Evolutionary conservation across 2,113 vertebrate species (phyloP).

Genomic region (Acinonyx jubatus): DNA sequence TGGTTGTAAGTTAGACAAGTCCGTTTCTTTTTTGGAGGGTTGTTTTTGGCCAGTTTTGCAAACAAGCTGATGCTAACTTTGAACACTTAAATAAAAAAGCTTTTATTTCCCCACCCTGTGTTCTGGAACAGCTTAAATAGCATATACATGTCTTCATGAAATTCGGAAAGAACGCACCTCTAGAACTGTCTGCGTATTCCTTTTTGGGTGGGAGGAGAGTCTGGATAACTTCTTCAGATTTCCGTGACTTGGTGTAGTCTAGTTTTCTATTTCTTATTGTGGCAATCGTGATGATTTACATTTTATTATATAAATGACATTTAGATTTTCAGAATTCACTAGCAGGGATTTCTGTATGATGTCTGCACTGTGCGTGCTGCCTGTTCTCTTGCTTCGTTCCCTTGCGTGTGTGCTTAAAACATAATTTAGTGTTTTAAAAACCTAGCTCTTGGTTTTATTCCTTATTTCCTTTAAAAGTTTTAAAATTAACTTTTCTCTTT

Average conservation of each 20-base stretch:
- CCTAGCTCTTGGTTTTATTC: neutral
- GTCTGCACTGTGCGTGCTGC: neutral
- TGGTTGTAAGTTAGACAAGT: neutral
- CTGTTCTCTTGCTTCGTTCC: neutral
- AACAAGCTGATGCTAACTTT: neutral
- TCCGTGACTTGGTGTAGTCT: neutral
- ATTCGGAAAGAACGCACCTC: neutral
- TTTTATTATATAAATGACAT: neutral
- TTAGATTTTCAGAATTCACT: slow-evolving; percentile 32
- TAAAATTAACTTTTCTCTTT: neutral
- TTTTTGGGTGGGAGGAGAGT: neutral
- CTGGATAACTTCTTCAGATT: neutral
- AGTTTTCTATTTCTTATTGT: neutral
- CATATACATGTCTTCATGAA: neutral
- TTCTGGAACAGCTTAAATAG: neutral
- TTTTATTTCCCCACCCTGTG: neutral
- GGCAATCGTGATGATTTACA: neutral
- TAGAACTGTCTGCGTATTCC: neutral
- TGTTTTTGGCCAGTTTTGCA: neutral
- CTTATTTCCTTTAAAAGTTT: neutral
- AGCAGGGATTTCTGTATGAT: neutral
- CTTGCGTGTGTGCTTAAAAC: neutral
- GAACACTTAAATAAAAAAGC: neutral
- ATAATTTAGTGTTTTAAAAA: neutral
- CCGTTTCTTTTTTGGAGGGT: neutral